Evolutionary conservation across 2,888 invertebrate species (phyloP).

Genomic region (Dryocosmus kuriphilus): DNA sequence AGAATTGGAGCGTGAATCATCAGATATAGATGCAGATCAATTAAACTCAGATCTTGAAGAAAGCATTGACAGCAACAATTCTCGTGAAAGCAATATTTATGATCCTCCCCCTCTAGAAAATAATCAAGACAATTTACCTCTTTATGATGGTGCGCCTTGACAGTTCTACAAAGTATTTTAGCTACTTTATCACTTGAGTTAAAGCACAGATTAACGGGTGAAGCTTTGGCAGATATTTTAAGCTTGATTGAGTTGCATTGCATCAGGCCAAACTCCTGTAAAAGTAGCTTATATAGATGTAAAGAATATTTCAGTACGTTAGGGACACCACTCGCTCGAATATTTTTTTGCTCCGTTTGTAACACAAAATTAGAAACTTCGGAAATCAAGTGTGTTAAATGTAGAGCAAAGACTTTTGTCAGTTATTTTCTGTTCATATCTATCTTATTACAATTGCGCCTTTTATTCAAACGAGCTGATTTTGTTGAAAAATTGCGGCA

Average conservation of each 20-base stretch:
- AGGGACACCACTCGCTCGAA: neutral
- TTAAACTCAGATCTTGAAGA: too few species aligned
- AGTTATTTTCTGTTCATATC: conserved; percentile 52
- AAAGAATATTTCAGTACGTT: neutral
- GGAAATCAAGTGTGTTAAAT: neutral
- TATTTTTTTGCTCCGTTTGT: neutral
- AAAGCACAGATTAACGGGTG: neutral
- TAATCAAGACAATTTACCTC: neutral
- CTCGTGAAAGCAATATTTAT: too few species aligned
- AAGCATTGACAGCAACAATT: too few species aligned
- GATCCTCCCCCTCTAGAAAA: too few species aligned
- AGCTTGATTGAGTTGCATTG: too few species aligned
- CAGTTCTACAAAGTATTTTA: neutral
- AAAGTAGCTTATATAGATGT: neutral
- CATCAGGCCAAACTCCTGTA: too few species aligned
- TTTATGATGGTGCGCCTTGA: neutral
- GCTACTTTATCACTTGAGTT: neutral
- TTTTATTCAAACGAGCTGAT: conserved; percentile 43
- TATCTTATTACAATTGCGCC: conserved; percentile 45
- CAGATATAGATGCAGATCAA: too few species aligned
- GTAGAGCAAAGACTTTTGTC: neutral
- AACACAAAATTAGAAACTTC: neutral
- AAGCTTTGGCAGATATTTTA: neutral
- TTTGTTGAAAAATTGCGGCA: conserved; percentile 42
- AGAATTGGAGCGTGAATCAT: too few species aligned